These are phyloP conservation scores for Thera obeliscata DNA, from an alignment of 2,888 invertebrate genomes.

Conservation along the genomic window DNA sequence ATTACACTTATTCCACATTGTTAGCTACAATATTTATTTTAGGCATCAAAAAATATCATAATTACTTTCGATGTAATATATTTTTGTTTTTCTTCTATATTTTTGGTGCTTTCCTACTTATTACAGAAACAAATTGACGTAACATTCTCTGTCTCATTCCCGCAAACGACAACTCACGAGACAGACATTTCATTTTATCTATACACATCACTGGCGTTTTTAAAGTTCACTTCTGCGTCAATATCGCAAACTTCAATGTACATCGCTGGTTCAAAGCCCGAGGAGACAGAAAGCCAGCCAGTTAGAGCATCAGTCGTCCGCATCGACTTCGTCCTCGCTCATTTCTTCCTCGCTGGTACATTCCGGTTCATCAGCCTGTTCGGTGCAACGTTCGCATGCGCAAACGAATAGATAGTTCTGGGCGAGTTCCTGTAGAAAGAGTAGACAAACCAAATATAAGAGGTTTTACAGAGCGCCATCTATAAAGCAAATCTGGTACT, in stretches of 20 bases:
- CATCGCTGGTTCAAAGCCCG: slow-evolving; percentile 62
- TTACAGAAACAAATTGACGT: too few species aligned
- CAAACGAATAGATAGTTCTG: slow-evolving; percentile 94
- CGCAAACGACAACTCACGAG: background rate
- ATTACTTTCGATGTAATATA: background rate
- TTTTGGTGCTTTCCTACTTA: too few species aligned
- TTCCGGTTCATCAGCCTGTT: slow-evolving; percentile 90
- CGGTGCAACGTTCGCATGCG: slow-evolving; percentile 90
- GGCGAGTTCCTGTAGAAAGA: slow-evolving; percentile 76
- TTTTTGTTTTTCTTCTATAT: too few species aligned
- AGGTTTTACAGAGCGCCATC: too few species aligned
- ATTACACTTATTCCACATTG: background rate
- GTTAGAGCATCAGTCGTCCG: slow-evolving; percentile 82
- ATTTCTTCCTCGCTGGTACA: slow-evolving; percentile 93
- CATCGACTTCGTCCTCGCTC: slow-evolving; percentile 79
- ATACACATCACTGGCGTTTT: background rate
- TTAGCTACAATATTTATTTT: too few species aligned
- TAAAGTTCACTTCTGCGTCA: slow-evolving; percentile 1
- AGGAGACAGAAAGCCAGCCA: slow-evolving; percentile 77
- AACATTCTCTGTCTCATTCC: background rate
- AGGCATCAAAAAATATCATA: background rate
- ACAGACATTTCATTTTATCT: background rate
- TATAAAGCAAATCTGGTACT: too few species aligned
- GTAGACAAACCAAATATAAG: background rate
- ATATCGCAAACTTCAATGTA: slow-evolving; percentile 18